A percentile compares a stretch with the other conserved stretches of the same genome.
These are phyloP conservation scores for Agapornis canus DNA, from an alignment of 2,797 vertebrate genomes.

Conservation along the genomic window DNA sequence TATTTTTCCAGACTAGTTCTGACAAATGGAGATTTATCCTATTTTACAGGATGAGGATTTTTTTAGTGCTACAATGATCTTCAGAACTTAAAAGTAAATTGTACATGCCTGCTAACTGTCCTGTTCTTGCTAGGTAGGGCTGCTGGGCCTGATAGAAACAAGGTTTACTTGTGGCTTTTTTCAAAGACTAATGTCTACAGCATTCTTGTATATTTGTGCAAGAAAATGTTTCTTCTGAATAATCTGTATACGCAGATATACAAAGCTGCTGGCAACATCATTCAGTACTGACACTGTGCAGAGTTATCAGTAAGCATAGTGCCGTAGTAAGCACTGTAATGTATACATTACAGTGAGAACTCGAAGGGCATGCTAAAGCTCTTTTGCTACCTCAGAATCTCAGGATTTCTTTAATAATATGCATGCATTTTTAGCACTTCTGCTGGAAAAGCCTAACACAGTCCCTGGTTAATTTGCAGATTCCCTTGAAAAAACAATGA, in stretches of 20 bases:
- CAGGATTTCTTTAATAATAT: background rate
- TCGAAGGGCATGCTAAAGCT: background rate
- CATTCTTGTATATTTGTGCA: background rate
- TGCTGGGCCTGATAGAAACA: background rate
- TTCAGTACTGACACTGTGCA: background rate
- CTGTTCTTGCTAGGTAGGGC: background rate
- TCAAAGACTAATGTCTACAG: background rate
- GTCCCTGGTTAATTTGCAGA: background rate
- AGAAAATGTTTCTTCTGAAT: background rate
- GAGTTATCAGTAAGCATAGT: background rate
- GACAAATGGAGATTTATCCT: background rate
- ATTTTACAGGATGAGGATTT: background rate
- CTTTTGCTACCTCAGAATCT: background rate
- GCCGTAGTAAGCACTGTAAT: background rate
- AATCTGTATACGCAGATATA: background rate
- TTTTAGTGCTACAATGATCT: background rate
- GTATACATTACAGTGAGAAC: background rate
- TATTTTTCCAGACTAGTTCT: background rate
- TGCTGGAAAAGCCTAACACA: background rate
- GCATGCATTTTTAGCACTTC: background rate
- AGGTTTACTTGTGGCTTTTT: background rate
- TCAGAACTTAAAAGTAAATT: background rate
- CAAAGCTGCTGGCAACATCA: background rate
- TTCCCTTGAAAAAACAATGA: background rate
- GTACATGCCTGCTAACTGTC: background rate